Base-by-base conservation (phyloP, 2,888 invertebrate species). In the Dorcus parallelipipedus region DNA sequence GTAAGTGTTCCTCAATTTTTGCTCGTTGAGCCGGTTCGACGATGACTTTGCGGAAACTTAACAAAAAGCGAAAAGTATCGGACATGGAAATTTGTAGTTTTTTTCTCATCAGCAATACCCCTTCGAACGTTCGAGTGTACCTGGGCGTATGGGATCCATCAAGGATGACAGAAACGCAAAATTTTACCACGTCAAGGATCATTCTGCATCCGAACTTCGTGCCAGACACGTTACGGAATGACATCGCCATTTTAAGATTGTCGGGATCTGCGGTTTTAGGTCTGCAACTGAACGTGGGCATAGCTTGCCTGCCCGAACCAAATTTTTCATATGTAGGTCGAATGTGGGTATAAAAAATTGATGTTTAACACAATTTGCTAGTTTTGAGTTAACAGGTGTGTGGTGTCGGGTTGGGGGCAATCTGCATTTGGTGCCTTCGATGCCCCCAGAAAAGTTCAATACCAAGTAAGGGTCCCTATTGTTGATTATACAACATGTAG, bases 321-420 rank as follows among this genome's bases (percentile, higher is more conserved):
- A 56, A 74, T 64, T 45, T 80, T 49, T 60, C 57, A 7, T 71
- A 62, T 43, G 58, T 67, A 3, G 71, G 71, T 39, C 66, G 66
- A 65, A 65, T 52, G 70, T 69, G 63, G 55, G 65, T 17, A 23
- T 23, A 20, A 39, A 10, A 20, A 49, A 49, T 5, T 17, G 5
- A 10, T 23, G 6, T 33, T 33, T 33, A 33, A 33, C 26, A 33
- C 6, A 33, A 42, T 42, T 10, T 14, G 17, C 10, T 42, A 17
- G 17, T 8, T 17, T 42, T 5, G 10, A 6, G 10, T 3, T 17
- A 49, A 33, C 20, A 49, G 23, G 9, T 88, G 88, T 69, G 83
- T 82, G 79, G 89, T 90, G 0, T 81, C 89, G n/a, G 95, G 95
- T 9, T 95, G 95, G 93, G 95, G 95, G 9, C 90, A 92, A 73